phyloP scores from a whole-genome alignment of 2,113 vertebrate genomes.

The Pseudorectes ferrugineus region DNA sequence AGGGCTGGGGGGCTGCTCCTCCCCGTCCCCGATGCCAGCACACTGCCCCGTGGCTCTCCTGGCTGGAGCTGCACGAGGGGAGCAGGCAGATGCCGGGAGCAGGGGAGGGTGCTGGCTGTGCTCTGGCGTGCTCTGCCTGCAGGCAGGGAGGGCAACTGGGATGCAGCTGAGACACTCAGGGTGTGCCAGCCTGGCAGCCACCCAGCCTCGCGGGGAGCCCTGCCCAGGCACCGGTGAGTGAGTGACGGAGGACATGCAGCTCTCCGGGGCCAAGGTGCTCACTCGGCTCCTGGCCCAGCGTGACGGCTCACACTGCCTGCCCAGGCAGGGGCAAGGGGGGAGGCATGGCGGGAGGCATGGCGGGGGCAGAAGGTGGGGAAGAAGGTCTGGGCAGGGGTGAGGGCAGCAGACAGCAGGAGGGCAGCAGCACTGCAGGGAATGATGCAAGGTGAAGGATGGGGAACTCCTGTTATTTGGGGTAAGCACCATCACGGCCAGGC shows the following conservation, averaged over 20 bases:
- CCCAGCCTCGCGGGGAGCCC: background rate
- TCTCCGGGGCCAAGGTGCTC: rapidly evolving
- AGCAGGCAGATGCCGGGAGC: background rate
- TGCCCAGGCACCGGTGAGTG: rapidly evolving
- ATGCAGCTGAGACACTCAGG: background rate
- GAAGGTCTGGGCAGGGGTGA: background rate
- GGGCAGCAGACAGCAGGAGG: background rate
- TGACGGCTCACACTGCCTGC: rapidly evolving
- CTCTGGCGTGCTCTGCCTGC: background rate
- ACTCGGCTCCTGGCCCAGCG: rapidly evolving
- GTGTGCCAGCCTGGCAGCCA: background rate
- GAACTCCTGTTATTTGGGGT: background rate
- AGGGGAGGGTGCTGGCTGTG: background rate
- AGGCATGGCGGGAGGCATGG: too few species aligned
- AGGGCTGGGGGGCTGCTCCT: background rate
- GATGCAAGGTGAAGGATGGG: background rate
- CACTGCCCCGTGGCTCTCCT: rapidly evolving
- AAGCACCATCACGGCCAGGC: background rate
- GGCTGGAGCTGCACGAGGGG: background rate
- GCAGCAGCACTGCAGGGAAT: background rate
- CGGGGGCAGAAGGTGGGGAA: background rate
- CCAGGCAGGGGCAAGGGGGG: background rate
- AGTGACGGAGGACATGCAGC: background rate
- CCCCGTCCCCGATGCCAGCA: background rate
- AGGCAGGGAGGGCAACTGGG: background rate